These are phyloP conservation scores for Chymomyza procnemis DNA, from an alignment of 2,888 invertebrate species.

Conservation along the genomic window DNA sequence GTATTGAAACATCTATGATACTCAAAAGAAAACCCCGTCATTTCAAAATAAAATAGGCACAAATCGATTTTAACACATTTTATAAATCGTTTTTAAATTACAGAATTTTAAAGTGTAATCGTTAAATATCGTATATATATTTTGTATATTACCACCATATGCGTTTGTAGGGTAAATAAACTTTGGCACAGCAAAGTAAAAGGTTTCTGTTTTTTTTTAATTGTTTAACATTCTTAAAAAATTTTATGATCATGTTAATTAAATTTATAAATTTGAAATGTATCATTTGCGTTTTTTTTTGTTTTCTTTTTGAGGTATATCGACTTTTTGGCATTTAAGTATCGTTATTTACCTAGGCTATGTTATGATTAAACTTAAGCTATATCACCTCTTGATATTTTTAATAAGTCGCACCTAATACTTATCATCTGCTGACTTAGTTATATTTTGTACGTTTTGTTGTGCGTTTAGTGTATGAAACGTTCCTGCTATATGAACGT, in stretches of 20 bases:
- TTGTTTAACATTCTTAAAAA: neutral
- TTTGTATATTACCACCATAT: neutral
- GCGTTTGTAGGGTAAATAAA: neutral
- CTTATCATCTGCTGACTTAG: neutral
- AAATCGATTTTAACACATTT: too few species aligned
- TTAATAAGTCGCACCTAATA: too few species aligned
- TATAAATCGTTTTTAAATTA: neutral
- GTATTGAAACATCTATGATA: too few species aligned
- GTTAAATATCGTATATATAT: neutral
- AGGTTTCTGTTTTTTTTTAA: neutral
- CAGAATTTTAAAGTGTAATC: neutral
- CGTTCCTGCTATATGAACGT: constrained; percentile 65
- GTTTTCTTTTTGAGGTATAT: constrained; percentile 3
- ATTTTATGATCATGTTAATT: neutral
- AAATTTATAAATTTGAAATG: neutral
- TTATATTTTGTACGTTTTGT: neutral
- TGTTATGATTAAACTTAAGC: neutral
- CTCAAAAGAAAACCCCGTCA: too few species aligned
- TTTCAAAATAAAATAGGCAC: too few species aligned
- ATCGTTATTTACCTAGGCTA: neutral
- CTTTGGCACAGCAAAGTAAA: neutral
- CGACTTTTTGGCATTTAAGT: neutral
- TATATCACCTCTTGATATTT: neutral
- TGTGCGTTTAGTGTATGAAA: constrained; percentile 40
- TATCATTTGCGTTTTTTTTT: neutral